Base-by-base conservation (phyloP, 2,888 invertebrate genomes). In the Ophioninae sp. region DNA sequence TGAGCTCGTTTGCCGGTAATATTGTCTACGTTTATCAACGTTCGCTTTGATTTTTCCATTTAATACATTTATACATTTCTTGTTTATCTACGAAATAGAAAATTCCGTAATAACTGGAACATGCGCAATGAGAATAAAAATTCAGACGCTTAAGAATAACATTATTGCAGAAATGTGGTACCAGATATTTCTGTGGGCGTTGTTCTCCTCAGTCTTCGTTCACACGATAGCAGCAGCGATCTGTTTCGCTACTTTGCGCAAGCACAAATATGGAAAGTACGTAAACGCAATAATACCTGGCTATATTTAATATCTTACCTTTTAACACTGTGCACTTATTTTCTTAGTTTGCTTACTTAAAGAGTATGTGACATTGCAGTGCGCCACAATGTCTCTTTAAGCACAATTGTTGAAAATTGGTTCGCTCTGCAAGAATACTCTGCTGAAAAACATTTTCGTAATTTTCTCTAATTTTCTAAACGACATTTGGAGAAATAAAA, bases 111-210 rank as follows among this genome's bases (percentile, higher is more conserved):
- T 10, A 44, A 10, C 44, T 44, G 10, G 10, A 44, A 44, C 3
- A 2, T 2, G 44, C 20, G 0, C 7, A 0, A 13, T 30, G 22
- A 23, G 13, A 69, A 30, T 6, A 10, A 13, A 7, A n/a, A 69
- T 2, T 56, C 3, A 17, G 6, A 2, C 51, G 6, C n/a, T 30
- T 30, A n/a, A 68, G 30, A 22, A 58, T 17, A 9, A 23, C 37
- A n/a, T 72, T 44, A 37, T 97, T 94, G 94, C 96, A 94, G 98
- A 98, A 93, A 99, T 99, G 97, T 99, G 98, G 98, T 98, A 98
- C 93, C 97, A 98, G 92, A 96, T 99, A 92, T 99, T 99, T 94
- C 94, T 99, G 90, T 99, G 98, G 98, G 97, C 98, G 83, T 94
- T 99, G 90, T 97, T 98, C 93, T 98, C 98, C 17, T 99, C 98